Conservation (phyloP, 2,888 invertebrate species). For the Dicycla oo region DNA sequence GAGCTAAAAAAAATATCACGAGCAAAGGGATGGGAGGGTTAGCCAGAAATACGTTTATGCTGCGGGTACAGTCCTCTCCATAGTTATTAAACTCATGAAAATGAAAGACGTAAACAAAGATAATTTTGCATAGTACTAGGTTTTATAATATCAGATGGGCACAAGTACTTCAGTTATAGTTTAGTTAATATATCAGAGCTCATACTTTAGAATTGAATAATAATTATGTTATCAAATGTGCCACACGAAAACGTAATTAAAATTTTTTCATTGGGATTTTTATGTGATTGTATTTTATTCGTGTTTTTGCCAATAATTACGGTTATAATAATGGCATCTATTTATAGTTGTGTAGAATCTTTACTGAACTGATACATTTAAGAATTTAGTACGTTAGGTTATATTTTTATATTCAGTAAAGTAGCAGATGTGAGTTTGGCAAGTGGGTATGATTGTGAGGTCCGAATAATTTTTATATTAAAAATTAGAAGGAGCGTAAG, state of each 20-base stretch:
- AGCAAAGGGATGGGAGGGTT: background rate
- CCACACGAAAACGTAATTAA: conserved; percentile 70
- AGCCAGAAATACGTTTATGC: background rate
- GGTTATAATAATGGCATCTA: conserved; percentile 70
- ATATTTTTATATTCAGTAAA: conserved; percentile 81
- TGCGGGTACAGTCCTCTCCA: conserved; percentile 9
- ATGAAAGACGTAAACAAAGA: conserved; percentile 57
- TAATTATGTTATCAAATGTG: conserved; percentile 66
- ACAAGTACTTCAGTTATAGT: conserved; percentile 85
- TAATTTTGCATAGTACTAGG: conserved; percentile 54
- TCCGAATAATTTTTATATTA: conserved; percentile 89
- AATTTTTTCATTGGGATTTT: conserved; percentile 72
- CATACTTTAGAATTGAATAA: conserved; percentile 52
- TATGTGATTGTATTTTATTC: conserved; percentile 72
- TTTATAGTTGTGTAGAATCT: conserved; percentile 72
- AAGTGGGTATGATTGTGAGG: conserved; percentile 74
- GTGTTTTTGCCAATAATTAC: conserved; percentile 70
- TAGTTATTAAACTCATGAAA: conserved; percentile 9
- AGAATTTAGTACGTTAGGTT: conserved; percentile 76
- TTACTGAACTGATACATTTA: conserved; percentile 87
- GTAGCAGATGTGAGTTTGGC: conserved; percentile 67
- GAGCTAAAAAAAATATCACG: background rate
- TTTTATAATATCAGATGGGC: conserved; percentile 74
- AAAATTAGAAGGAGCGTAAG: conserved; percentile 86
- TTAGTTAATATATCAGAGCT: conserved; percentile 69